These are phyloP conservation scores for Anolis apletophallus DNA, from an alignment of 2,797 vertebrate species.

Conservation along the genomic window DNA sequence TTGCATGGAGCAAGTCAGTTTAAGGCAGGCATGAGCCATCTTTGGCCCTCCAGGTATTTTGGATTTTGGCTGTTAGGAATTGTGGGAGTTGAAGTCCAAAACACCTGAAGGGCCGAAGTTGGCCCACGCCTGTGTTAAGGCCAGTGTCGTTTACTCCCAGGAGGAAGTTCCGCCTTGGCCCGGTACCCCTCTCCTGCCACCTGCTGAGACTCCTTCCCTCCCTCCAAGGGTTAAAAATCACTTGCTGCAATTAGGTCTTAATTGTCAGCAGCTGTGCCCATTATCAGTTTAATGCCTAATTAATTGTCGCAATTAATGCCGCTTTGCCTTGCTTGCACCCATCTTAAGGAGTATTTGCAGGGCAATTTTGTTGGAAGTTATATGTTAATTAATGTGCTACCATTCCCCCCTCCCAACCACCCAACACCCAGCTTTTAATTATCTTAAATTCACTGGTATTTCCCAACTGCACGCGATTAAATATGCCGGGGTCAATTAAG, in stretches of 20 bases:
- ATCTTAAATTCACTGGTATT: constrained; percentile 46
- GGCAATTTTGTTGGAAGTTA: constrained; percentile 70
- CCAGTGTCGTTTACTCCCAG: neutral
- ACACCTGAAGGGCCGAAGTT: too few species aligned
- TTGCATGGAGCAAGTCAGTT: too few species aligned
- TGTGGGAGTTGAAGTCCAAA: too few species aligned
- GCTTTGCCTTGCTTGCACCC: constrained; percentile 64
- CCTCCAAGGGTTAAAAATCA: constrained; percentile 70
- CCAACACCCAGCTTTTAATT: constrained; percentile 59
- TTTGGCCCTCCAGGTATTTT: too few species aligned
- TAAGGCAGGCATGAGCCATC: too few species aligned
- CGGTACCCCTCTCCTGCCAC: constrained; percentile 25
- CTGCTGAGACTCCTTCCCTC: constrained; percentile 56
- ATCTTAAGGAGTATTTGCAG: constrained; percentile 75
- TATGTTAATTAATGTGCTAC: constrained; percentile 75
- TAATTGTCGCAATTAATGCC: constrained; percentile 81
- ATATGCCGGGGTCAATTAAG: constrained; percentile 52
- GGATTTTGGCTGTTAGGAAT: neutral
- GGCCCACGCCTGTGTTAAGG: neutral
- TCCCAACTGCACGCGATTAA: constrained; percentile 39
- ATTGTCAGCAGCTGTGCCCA: constrained; percentile 82
- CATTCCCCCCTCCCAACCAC: constrained; percentile 38
- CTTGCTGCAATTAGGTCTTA: constrained; percentile 78
- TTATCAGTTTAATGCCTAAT: constrained; percentile 81
- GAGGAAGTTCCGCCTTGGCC: neutral